These are phyloP conservation scores for Monopterus albus DNA, from an alignment of 2,113 vertebrate species.

Conservation along the genomic window DNA sequence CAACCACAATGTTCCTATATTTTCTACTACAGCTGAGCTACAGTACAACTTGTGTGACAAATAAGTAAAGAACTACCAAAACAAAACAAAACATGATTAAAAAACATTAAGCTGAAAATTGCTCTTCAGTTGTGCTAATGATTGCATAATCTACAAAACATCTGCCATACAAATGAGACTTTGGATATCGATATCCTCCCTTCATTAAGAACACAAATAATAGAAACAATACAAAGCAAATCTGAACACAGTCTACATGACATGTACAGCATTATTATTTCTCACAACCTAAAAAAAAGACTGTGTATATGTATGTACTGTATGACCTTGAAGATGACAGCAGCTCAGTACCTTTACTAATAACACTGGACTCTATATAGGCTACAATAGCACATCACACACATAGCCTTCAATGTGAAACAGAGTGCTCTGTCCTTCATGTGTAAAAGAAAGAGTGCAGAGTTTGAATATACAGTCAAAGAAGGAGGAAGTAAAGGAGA, in stretches of 20 bases:
- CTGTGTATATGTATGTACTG: not conserved
- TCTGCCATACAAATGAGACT: conserved; percentile 58
- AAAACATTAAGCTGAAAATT: conserved; percentile 33
- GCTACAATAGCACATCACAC: not conserved
- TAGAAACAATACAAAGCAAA: conserved; percentile 22
- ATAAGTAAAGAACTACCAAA: no score
- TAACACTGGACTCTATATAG: conserved; percentile 18
- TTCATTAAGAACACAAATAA: conserved; percentile 56
- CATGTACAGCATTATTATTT: conserved; percentile 48
- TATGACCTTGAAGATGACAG: no score
- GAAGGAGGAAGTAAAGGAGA: not conserved
- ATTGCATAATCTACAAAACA: conserved; percentile 31
- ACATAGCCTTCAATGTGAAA: not conserved
- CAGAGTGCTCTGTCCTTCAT: not conserved
- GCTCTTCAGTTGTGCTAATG: conserved; percentile 3
- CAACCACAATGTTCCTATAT: no score
- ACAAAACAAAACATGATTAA: no score
- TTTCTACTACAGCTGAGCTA: no score
- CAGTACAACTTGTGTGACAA: no score
- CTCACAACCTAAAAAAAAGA: conserved; percentile 45
- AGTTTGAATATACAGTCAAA: no score
- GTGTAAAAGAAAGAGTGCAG: not conserved
- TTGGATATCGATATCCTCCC: conserved; percentile 50
- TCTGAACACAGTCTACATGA: conserved; percentile 62
- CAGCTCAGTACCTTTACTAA: no score